Conservation (phyloP, 1,140 invertebrate species). For the Colletes latitarsis region DNA sequence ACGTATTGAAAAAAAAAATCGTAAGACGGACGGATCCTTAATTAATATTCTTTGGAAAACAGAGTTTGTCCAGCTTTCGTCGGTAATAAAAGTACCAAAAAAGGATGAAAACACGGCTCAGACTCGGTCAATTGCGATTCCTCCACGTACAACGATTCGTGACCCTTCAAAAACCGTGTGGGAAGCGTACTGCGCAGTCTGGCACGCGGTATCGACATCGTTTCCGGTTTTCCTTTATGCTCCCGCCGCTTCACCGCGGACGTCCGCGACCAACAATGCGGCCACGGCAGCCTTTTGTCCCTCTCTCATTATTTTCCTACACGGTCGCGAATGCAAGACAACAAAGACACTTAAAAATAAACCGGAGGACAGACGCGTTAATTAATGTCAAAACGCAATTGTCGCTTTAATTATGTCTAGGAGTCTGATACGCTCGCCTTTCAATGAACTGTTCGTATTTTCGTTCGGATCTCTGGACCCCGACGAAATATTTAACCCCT, state of each 20-base stretch:
- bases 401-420: background rate
- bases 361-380: constrained; percentile 6
- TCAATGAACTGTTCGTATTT: background rate
- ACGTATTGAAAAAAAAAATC: too few relatives aligned
- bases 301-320: constrained; percentile 50
- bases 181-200: background rate
- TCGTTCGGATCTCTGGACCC: background rate
- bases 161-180: constrained; percentile 48
- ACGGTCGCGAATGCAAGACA: background rate
- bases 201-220: constrained; percentile 30
- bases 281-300: constrained; percentile 27
- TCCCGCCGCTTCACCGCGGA: constrained; percentile 32
- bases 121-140: constrained; percentile 51
- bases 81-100: background rate
- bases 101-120: background rate
- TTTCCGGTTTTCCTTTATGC: constrained; percentile 55
- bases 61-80: background rate
- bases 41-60: too few relatives aligned
- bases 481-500: too few relatives aligned
- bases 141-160: constrained; percentile 48
- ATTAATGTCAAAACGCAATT: constrained; percentile 28
- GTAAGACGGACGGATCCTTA: too few relatives aligned
- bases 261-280: constrained; percentile 51
- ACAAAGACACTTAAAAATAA: constrained; percentile 37
- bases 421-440: background rate